Percentiles rank a stretch among this genome's conserved stretches.
Evolutionary conservation across 2,888 invertebrate species (phyloP).

Genomic region (Nemurella pictetii): DNA sequence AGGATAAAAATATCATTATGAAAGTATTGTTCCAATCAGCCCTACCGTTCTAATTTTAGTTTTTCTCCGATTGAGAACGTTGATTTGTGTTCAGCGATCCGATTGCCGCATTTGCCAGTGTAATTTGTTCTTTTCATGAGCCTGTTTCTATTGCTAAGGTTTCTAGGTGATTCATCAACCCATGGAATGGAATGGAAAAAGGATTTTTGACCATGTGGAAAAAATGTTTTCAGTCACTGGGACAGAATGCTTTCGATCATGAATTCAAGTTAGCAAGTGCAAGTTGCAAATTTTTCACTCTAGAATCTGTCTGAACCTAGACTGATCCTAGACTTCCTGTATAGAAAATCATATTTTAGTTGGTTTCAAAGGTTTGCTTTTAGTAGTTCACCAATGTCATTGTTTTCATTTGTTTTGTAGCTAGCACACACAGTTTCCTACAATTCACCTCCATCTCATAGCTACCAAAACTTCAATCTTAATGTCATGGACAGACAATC

Average conservation of each 20-base stretch:
- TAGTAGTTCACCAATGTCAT: no score
- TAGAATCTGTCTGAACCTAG: no score
- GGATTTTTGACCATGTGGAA: constrained; percentile 44
- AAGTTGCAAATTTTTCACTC: neutral
- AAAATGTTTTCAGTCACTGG: constrained; percentile 42
- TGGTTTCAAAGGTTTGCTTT: no score
- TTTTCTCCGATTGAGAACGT: neutral
- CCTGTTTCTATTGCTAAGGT: constrained; percentile 44
- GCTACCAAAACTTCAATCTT: no score
- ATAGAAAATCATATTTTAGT: no score
- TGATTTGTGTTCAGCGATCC: neutral
- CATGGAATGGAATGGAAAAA: constrained; percentile 42
- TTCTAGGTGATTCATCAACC: constrained; percentile 43
- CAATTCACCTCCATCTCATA: no score
- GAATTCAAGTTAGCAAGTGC: neutral
- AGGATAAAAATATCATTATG: constrained; percentile 40
- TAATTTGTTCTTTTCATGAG: constrained; percentile 45
- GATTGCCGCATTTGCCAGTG: neutral
- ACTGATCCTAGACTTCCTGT: no score
- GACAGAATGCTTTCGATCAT: constrained; percentile 35
- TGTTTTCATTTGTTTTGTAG: no score
- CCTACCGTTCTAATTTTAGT: neutral
- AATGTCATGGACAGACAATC: no score
- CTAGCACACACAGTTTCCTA: no score
- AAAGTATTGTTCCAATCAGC: neutral